Base-by-base conservation (phyloP, 2,888 invertebrate genomes). In the Alentia gelatinosa region DNA sequence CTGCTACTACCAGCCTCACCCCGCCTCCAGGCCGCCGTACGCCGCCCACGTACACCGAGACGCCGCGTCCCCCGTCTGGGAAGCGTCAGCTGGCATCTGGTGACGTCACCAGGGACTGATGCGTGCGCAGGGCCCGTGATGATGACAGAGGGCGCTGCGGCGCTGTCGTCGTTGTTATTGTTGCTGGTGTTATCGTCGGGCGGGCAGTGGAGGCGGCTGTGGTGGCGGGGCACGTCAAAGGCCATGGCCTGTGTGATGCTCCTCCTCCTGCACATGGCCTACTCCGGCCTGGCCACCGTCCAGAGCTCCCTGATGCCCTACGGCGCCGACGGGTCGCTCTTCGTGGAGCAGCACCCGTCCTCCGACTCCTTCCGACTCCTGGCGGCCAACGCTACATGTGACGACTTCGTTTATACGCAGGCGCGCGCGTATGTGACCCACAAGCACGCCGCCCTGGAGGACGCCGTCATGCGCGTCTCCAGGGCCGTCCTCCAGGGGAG, bases 301-400 rank as follows among this genome's bases (percentile, higher is more conserved):
- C 42, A 50, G 50, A 86, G 86, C 50, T 86, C 86, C 33, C 42
- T 42, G 4, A 86, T 86, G 86, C 86, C 86, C 7, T 86, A 86
- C 50, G 86, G 86, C 42, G 47, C 42, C 5, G 47, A 42, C 30
- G 86, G 47, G n/a, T 26, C 86, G 15, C 26, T 86, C 4, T 86
- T 86, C 50, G 86, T 86, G 15, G 47, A 86, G 86, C 86, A 23
- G 50, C 47, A 42, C n/a, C 86, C 86, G 33, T 4, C 23, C 42
- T 33, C 79, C 79, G 19, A 26, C 68, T 68, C 68, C 68, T 68
- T 68, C 68, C 68, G 39, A 19, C 37, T 39, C 35, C 35, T 79
- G 37, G 30, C 68, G 23, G 5, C 68, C 39, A 86, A 86, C 50
- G 42, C 50, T 19, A 5, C 86, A 42, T 86, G 86, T 47, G 86